Percentiles rank a stretch among this genome's conserved stretches.
Evolutionary conservation across 2,888 invertebrate genomes (phyloP).

Genomic region (Caenorhabditis imperialis): DNA sequence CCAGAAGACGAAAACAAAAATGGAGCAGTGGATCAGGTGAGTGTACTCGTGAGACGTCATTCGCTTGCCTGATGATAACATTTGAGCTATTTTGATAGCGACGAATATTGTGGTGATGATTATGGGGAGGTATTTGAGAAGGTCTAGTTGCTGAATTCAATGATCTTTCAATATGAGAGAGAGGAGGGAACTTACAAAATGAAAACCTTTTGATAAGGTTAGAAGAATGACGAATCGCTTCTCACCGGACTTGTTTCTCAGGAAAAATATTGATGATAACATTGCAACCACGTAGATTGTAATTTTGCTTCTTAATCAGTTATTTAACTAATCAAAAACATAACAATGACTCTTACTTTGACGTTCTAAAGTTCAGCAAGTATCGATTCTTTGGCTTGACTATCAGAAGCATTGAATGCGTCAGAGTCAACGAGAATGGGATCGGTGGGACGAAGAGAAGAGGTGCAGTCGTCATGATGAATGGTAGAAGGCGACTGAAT

Average conservation of each 20-base stretch:
- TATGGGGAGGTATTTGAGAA: conserved; percentile 9
- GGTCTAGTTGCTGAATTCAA: conserved; percentile 11
- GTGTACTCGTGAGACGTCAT: not conserved
- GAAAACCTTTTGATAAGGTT: too few relatives aligned
- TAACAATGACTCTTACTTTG: too few relatives aligned
- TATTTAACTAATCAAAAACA: too few relatives aligned
- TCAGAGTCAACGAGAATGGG: not conserved
- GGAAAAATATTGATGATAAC: not conserved
- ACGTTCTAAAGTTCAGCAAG: not conserved
- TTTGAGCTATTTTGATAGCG: not conserved
- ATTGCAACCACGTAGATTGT: not conserved
- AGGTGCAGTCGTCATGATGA: not conserved
- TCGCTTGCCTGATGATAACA: not conserved
- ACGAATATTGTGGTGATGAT: not conserved
- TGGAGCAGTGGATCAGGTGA: not conserved
- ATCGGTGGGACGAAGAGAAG: not conserved
- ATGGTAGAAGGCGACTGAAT: not conserved
- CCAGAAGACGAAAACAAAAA: conserved; percentile 16
- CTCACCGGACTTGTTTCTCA: too few relatives aligned
- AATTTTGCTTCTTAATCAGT: not conserved
- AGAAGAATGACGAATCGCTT: too few relatives aligned
- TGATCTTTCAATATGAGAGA: not conserved
- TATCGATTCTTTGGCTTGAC: not conserved
- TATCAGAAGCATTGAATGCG: not conserved
- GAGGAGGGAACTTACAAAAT: conserved; percentile 7